phyloP scores from a whole-genome alignment of 2,797 vertebrate species.

The Sebastolobus alascanus region DNA sequence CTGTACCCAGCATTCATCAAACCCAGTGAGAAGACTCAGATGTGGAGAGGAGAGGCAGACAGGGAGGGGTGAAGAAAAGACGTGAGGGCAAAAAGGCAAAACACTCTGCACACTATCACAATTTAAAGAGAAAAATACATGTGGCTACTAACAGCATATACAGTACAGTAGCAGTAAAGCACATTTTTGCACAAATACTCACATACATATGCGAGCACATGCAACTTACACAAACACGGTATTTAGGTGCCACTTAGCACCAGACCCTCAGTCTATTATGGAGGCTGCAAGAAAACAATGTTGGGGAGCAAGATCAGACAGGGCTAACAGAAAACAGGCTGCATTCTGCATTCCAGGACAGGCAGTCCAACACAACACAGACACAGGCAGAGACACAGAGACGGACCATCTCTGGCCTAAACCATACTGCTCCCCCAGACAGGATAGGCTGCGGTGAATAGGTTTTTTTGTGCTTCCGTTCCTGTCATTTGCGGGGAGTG shows the following conservation, averaged over 20 bases:
- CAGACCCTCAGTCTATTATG: constrained; percentile 55
- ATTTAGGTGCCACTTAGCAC: constrained; percentile 59
- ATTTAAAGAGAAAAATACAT: constrained; percentile 38
- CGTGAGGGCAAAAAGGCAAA: constrained; percentile 34
- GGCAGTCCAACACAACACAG: constrained; percentile 63
- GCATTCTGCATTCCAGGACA: constrained; percentile 70
- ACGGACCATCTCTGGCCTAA: constrained; percentile 66
- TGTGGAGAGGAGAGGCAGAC: constrained; percentile 71
- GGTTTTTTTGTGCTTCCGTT: constrained; percentile 51
- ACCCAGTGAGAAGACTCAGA: constrained; percentile 75
- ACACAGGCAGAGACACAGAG: constrained; percentile 56
- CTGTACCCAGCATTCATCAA: constrained; percentile 76
- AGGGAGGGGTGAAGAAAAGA: constrained; percentile 29
- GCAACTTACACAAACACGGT: constrained; percentile 16
- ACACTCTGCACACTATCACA: constrained; percentile 23
- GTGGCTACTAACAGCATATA: constrained; percentile 23
- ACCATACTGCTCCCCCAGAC: constrained; percentile 63
- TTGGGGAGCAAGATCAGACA: constrained; percentile 66
- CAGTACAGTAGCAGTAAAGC: constrained; percentile 46
- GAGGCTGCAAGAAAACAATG: constrained; percentile 59
- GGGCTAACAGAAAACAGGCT: constrained; percentile 77
- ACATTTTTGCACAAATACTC: constrained; percentile 17
- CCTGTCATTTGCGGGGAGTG: constrained; percentile 60
- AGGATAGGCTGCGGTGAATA: constrained; percentile 57
- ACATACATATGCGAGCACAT: constrained; percentile 34